Evolutionary conservation across 2,113 vertebrate genomes (phyloP).

Genomic region (Vanacampus margaritifer): DNA sequence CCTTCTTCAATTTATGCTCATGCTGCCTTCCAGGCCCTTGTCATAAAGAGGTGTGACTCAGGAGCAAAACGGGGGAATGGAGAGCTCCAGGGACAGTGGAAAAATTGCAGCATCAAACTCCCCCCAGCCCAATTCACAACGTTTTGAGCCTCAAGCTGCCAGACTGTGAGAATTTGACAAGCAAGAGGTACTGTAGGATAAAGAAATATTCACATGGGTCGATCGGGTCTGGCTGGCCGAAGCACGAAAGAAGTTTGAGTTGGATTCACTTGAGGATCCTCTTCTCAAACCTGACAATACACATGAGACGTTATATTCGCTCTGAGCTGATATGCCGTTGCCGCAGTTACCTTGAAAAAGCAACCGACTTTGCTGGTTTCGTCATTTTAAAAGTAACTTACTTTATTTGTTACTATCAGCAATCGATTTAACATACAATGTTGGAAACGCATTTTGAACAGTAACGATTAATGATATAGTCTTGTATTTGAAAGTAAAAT

Average conservation of each 20-base stretch:
- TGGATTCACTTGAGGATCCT: slow-evolving; percentile 35
- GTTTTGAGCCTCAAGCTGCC: slow-evolving; percentile 41
- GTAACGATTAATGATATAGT: no score
- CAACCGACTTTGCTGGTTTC: no score
- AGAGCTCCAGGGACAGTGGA: slow-evolving; percentile 45
- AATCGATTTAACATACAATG: no score
- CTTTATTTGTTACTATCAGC: no score
- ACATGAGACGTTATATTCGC: no score
- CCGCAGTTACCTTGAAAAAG: no score
- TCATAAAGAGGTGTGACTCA: slow-evolving; percentile 41
- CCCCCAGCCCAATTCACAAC: slow-evolving; percentile 22
- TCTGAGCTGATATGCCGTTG: slow-evolving; percentile 17
- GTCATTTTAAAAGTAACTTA: no score
- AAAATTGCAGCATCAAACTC: slow-evolving; percentile 44
- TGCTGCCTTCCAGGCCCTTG: slow-evolving; percentile 38
- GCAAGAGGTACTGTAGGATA: slow-evolving; percentile 48
- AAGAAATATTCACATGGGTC: slow-evolving; percentile 57
- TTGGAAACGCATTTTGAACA: no score
- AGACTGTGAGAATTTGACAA: slow-evolving; percentile 47
- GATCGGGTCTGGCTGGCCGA: slow-evolving; percentile 17
- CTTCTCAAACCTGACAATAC: slow-evolving; percentile 39
- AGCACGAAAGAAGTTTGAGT: slow-evolving; percentile 48
- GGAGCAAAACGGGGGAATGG: slow-evolving; percentile 29
- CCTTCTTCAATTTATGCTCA: slow-evolving; percentile 32
- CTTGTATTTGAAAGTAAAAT: no score